Evolutionary conservation across 2,888 invertebrate species (phyloP).

Genomic region (Agrypnus murinus): DNA sequence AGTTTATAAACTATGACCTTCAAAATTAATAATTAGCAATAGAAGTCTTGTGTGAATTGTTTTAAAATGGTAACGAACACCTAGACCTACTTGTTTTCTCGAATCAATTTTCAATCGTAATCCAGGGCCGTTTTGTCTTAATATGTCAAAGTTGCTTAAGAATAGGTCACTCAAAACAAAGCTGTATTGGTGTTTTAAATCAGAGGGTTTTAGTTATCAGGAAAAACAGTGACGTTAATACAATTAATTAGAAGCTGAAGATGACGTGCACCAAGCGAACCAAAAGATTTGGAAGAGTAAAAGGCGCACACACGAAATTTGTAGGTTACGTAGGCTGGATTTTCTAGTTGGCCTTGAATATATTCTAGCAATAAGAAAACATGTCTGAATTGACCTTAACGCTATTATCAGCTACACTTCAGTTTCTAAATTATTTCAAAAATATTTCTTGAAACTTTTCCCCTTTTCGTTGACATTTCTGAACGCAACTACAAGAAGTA

Average conservation of each 20-base stretch:
- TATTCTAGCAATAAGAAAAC: conserved; percentile 30
- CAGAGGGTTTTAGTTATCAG: no score
- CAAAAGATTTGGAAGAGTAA: conserved; percentile 9
- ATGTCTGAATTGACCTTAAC: conserved; percentile 40
- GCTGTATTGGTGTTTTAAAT: no score
- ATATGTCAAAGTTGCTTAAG: no score
- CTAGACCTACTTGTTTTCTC: conserved; percentile 7
- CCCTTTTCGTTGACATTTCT: neutral
- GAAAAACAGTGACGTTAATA: no score
- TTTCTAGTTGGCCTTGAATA: conserved; percentile 45
- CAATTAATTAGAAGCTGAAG: no score
- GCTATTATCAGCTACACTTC: conserved; percentile 25
- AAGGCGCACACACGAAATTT: conserved; percentile 39
- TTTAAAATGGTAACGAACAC: neutral
- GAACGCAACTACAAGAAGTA: no score
- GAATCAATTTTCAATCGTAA: no score
- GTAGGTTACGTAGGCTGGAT: conserved; percentile 36
- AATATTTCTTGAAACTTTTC: neutral
- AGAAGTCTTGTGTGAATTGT: neutral
- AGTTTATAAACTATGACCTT: neutral
- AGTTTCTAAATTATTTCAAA: conserved; percentile 18
- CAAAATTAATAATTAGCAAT: neutral
- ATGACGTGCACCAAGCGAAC: no score
- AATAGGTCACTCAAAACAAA: no score
- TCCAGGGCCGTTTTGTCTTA: no score